Base-by-base conservation (phyloP, 1,140 invertebrate genomes). In the Pogonomyrmex barbatus region DNA sequence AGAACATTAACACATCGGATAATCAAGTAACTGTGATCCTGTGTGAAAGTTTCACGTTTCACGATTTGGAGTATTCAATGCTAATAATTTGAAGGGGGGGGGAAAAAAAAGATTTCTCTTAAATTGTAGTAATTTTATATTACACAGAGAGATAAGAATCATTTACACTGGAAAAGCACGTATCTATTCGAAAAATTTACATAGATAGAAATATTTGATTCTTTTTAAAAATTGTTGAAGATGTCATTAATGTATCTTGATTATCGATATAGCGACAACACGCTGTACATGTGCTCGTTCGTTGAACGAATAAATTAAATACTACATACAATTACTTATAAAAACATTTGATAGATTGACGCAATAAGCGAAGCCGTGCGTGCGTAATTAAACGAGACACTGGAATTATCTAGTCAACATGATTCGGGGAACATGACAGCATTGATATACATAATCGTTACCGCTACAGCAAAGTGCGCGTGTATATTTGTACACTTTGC, bases 381-480 rank as follows among this genome's bases (percentile, higher is more conserved):
- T 82, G 86, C 90, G 90, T 91, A 91, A 93, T 93, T 92, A 92
- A 93, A 91, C 91, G 84, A 90, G 67, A 87, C 84, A 85, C 79
- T 65, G 76, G 86, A 88, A 88, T 88, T 86, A 83, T 88, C 71
- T 73, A 77, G 62, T 87, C 87, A 86, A 87, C 54, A 62, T 83
- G 70, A 73, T 47, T 30, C 50, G 60, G 56, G 36, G 87, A 86
- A 87, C 71, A 68, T 86, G 85, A 82, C 83, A 52, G 88, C 79
- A 67, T 71, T 60, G 47, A 17, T 24, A 68, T 50, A 83, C 42
- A 54, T 85, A 87, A 87, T 88, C 63, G 47, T 78, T 87, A 87
- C 65, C 62, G 24, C 62, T 50, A 68, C 30, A n/a, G 12, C 54
- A 12, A 14, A 58, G 8, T 58, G 9, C 54, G 42, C 33, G 42